Evolutionary conservation across 35 echinoderm and acorn worm genomes (phyloP).

Genomic region (Ophioderma brevispina): DNA sequence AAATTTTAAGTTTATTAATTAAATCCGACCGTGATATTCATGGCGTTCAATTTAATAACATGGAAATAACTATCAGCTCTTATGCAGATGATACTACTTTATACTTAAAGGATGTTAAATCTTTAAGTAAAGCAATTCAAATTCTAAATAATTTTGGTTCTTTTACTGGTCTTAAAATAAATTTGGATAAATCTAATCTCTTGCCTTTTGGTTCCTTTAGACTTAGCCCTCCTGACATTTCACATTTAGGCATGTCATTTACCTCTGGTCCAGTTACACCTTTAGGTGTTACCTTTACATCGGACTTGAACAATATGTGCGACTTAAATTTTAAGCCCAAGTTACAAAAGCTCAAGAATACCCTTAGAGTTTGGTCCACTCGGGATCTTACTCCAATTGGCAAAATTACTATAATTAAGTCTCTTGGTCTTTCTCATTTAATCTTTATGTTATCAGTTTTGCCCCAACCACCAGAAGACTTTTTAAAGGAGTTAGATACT

Average conservation of each 20-base stretch:
- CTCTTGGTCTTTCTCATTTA: constrained; percentile 31
- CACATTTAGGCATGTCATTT: neutral
- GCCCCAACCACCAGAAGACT: neutral
- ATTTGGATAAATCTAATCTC: constrained; percentile 11
- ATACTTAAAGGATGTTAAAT: neutral
- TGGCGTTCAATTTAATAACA: neutral
- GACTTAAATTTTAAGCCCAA: constrained; percentile 24
- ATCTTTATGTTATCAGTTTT: constrained; percentile 19
- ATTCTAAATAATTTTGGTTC: neutral
- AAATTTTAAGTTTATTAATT: constrained; percentile 12
- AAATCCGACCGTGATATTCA: neutral
- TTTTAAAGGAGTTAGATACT: constrained; percentile 3
- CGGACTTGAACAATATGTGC: constrained; percentile 18
- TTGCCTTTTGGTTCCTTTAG: neutral
- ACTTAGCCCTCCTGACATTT: neutral
- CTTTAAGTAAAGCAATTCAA: neutral
- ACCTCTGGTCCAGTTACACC: neutral
- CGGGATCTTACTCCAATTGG: constrained; percentile 16
- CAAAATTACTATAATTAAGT: constrained; percentile 37
- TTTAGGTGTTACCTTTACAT: constrained; percentile 25
- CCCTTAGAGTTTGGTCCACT: constrained; percentile 27
- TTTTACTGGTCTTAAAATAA: neutral
- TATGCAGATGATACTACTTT: constrained; percentile 44
- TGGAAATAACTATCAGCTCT: neutral
- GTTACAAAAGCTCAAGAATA: neutral